Conservation (phyloP, 2,113 vertebrate genomes). For the Sterrhoptilus dennistouni region DNA sequence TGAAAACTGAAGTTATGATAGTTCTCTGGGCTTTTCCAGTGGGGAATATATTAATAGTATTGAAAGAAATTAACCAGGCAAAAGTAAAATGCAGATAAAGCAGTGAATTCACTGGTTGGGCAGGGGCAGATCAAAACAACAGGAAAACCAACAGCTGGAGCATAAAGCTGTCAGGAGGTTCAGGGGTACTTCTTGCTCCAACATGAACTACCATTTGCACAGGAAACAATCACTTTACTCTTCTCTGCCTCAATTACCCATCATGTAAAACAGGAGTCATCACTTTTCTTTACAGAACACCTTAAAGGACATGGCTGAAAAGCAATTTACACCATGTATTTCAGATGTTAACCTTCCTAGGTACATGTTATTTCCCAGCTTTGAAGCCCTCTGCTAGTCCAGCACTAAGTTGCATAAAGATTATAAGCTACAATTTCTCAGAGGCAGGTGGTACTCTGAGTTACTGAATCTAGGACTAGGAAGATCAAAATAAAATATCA, state of each 20-base stretch:
- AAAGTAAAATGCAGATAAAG: neutral
- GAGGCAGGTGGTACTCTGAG: neutral
- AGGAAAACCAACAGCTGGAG: neutral
- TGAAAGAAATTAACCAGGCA: neutral
- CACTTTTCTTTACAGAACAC: neutral
- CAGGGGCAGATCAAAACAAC: neutral
- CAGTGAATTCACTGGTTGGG: neutral
- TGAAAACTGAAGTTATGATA: neutral
- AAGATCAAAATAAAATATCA: neutral
- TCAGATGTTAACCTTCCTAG: neutral
- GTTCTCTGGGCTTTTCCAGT: neutral
- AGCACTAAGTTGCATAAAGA: neutral
- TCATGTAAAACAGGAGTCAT: neutral
- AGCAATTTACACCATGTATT: neutral
- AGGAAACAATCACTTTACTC: neutral
- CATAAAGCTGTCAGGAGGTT: neutral
- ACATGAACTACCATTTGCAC: neutral
- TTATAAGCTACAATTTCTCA: neutral
- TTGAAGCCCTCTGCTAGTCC: neutral
- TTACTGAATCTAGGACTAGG: neutral
- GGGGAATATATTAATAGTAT: neutral
- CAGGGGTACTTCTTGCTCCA: neutral
- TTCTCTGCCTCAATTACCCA: neutral
- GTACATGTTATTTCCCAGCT: neutral
- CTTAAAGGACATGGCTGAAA: neutral